phyloP scores from a whole-genome alignment of 1,140 invertebrate species.

The Archegozetes longisetosus region DNA sequence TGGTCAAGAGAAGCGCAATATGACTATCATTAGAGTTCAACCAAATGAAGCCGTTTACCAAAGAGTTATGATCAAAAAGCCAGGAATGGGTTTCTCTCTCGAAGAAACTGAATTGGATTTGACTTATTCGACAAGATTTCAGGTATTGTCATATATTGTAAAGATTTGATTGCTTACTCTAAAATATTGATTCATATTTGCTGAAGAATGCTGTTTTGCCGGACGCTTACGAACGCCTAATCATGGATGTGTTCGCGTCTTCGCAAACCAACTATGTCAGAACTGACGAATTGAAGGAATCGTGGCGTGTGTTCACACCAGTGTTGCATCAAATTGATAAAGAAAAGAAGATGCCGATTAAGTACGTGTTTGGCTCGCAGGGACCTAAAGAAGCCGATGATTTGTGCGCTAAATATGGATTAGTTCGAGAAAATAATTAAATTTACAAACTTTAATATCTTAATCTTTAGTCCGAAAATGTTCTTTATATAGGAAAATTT shows the following conservation, averaged over 20 bases:
- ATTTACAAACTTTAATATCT: too few species aligned
- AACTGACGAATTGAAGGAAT: slow-evolving; percentile 36
- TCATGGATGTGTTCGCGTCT: slow-evolving; percentile 24
- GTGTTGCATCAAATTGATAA: slow-evolving; percentile 33
- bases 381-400: slow-evolving; percentile 11
- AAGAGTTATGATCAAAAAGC: slow-evolving; percentile 39
- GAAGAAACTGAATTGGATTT: slow-evolving; percentile 39
- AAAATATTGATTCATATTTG: neutral
- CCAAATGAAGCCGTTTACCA: slow-evolving; percentile 40
- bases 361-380: slow-evolving; percentile 34
- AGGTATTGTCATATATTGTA: slow-evolving; percentile 23
- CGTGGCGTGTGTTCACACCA: slow-evolving; percentile 38
- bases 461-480: too few species aligned
- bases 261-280: slow-evolving; percentile 37
- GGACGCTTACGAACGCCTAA: slow-evolving; percentile 37
- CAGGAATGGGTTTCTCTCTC: slow-evolving; percentile 35
- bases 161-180: neutral
- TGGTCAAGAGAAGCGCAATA: slow-evolving; percentile 35
- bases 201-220: slow-evolving; percentile 21
- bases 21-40: slow-evolving; percentile 39
- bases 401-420: slow-evolving; percentile 5
- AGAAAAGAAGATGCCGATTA: slow-evolving; percentile 31
- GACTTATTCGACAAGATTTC: slow-evolving; percentile 35
- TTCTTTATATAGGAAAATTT: too few species aligned
- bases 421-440: neutral